These are phyloP conservation scores for Rhinogobio ventralis DNA, from an alignment of 2,797 vertebrate species.

Conservation along the genomic window DNA sequence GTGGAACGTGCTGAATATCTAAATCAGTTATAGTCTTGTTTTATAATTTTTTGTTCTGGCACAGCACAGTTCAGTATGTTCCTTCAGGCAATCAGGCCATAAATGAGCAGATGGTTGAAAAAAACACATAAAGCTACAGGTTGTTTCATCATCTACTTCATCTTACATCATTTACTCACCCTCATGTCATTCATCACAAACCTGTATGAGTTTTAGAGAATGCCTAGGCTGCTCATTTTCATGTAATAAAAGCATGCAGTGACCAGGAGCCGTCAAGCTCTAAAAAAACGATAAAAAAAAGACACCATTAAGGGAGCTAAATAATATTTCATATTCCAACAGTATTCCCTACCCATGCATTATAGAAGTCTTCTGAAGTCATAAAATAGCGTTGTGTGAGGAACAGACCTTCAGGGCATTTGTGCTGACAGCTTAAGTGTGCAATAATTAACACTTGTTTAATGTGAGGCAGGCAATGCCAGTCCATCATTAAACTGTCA, in stretches of 20 bases:
- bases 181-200: neutral
- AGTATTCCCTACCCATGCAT: neutral
- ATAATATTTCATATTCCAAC: constrained; percentile 12
- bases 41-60: neutral
- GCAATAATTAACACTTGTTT: constrained; percentile 45
- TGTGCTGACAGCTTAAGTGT: constrained; percentile 39
- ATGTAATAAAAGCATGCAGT: neutral
- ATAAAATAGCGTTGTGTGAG: constrained; percentile 26
- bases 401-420: constrained; percentile 31
- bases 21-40: constrained; percentile 10
- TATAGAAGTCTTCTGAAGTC: constrained; percentile 18
- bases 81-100: neutral
- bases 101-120: constrained; percentile 1
- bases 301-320: neutral
- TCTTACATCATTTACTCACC: neutral
- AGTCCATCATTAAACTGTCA: constrained; percentile 43
- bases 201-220: neutral
- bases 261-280: neutral
- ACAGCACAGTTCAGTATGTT: constrained; percentile 3
- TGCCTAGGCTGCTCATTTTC: neutral
- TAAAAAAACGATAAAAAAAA: neutral
- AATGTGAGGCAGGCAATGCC: constrained; percentile 31
- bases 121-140: neutral
- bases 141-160: constrained; percentile 10
- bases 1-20: constrained; percentile 12